Percentiles rank a stretch among this genome's conserved stretches.
These are phyloP conservation scores for Sebastes taczanowskii DNA, from an alignment of 2,797 vertebrate genomes.

Conservation along the genomic window DNA sequence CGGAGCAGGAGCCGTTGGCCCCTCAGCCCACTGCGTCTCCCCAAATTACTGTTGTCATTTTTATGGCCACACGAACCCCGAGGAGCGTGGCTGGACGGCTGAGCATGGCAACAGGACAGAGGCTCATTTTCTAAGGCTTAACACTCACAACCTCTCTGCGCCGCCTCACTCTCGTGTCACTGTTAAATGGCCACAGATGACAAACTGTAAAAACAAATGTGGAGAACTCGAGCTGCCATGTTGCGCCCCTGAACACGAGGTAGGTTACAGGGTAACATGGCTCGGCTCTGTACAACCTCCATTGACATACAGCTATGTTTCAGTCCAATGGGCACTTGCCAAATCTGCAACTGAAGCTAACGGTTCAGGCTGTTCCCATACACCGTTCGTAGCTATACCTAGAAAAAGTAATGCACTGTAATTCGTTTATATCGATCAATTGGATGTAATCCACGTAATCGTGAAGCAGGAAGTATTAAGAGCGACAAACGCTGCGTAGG, in stretches of 20 bases:
- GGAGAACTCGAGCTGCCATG: constrained; percentile 40
- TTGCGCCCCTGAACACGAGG: constrained; percentile 6
- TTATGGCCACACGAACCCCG: constrained; percentile 22
- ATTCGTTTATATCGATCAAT: too few relatives aligned
- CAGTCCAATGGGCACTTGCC: not conserved
- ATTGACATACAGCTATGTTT: not conserved
- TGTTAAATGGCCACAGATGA: constrained; percentile 33
- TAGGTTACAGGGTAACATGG: constrained; percentile 6
- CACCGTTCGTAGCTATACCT: not conserved
- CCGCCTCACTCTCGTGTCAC: constrained; percentile 15
- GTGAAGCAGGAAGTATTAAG: accelerated
- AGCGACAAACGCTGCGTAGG: too few relatives aligned
- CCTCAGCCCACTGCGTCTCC: constrained; percentile 17
- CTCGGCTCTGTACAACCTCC: not conserved
- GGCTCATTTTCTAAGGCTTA: constrained; percentile 11
- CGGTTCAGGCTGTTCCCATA: not conserved
- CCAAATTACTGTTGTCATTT: constrained; percentile 61
- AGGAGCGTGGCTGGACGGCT: constrained; percentile 29
- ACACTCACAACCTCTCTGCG: not conserved
- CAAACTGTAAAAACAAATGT: constrained; percentile 45
- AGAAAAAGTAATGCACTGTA: too few relatives aligned
- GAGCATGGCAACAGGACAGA: constrained; percentile 17
- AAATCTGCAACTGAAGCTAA: not conserved
- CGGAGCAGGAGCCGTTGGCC: constrained; percentile 25
- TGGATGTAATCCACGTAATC: too few relatives aligned